These are phyloP conservation scores for Lepidochrysops patricia DNA, from an alignment of 2,888 invertebrate species.

Conservation along the genomic window DNA sequence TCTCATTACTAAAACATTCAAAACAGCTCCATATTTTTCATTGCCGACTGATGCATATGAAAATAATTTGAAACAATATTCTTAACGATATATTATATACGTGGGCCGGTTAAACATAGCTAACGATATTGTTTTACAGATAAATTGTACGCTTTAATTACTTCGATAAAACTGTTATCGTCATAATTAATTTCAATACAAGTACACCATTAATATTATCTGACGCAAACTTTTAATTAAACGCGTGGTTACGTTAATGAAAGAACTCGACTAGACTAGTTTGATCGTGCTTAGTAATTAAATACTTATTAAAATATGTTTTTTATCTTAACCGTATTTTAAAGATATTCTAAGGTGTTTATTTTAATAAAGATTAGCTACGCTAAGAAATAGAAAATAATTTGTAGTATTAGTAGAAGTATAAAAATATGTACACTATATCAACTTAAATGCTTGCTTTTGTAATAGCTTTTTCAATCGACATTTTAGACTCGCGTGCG, in stretches of 20 bases:
- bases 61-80: background rate
- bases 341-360: background rate
- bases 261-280: slow-evolving; percentile 3
- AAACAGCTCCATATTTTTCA: no score
- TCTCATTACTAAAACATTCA: no score
- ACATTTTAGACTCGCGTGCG: background rate
- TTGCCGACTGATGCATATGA: no score
- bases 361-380: background rate
- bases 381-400: background rate
- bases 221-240: slow-evolving; percentile 25
- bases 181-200: slow-evolving; percentile 21
- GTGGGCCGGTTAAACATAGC: slow-evolving; percentile 12
- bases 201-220: slow-evolving; percentile 23
- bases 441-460: background rate
- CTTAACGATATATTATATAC: background rate
- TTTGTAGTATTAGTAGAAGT: background rate
- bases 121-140: slow-evolving; percentile 20
- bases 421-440: background rate
- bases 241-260: slow-evolving; percentile 18
- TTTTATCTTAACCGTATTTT: background rate
- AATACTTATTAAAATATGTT: background rate
- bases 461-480: background rate
- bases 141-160: slow-evolving; percentile 22
- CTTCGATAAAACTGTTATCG: slow-evolving; percentile 23
- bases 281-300: slow-evolving; percentile 6